These are phyloP conservation scores for Indicator maculatus DNA, from an alignment of 2,113 vertebrate species.

Conservation along the genomic window DNA sequence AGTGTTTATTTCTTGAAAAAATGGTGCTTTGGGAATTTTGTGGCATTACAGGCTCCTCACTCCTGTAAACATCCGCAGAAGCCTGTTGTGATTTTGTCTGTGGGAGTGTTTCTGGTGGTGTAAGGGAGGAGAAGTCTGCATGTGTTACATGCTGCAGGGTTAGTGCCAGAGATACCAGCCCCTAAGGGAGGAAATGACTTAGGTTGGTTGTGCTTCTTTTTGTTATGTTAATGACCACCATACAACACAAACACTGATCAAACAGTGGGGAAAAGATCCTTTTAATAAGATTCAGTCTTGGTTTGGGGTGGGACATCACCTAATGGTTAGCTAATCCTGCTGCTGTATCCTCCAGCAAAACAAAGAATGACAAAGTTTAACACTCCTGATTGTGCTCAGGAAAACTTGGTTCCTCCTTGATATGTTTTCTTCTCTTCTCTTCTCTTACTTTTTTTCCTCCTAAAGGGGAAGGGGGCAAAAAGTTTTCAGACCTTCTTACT, in stretches of 20 bases:
- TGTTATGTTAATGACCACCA: neutral
- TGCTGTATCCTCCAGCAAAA: neutral
- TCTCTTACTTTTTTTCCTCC: neutral
- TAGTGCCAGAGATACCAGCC: neutral
- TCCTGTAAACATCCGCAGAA: neutral
- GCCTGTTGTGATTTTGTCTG: fast-evolving
- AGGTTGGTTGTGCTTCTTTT: neutral
- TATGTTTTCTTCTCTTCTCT: neutral
- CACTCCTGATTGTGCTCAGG: fast-evolving
- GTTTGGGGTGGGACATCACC: neutral
- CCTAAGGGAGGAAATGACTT: neutral
- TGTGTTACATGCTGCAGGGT: neutral
- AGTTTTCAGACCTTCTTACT: constrained; percentile 21
- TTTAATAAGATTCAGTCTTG: neutral
- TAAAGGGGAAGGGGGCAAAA: constrained; percentile 52
- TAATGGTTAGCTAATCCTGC: neutral
- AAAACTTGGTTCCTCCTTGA: neutral
- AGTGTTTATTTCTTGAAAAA: neutral
- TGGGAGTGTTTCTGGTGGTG: neutral
- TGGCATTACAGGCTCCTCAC: neutral
- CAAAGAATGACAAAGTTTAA: neutral
- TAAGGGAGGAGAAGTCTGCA: neutral
- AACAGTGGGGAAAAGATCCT: neutral
- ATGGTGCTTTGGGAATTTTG: neutral
- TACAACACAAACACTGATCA: neutral